phyloP scores from a whole-genome alignment of 2,888 invertebrate species.

The Leucoma salicis region DNA sequence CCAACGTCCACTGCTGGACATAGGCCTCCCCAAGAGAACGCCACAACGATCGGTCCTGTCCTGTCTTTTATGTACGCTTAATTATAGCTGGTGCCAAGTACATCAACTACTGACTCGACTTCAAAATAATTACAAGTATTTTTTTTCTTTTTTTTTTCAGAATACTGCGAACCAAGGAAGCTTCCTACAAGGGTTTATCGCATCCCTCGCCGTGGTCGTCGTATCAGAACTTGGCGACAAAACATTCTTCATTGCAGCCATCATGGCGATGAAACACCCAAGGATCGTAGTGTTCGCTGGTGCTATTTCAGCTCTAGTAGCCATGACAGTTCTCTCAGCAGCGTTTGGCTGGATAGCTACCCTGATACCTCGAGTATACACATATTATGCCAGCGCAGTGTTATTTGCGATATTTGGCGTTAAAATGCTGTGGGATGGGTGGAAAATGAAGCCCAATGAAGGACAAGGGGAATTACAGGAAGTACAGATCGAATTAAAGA shows the following conservation, averaged over 20 bases:
- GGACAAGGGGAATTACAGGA: slow-evolving; percentile 98
- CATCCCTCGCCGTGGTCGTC: slow-evolving; percentile 96
- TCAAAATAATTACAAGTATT: no score
- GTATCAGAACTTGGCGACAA: slow-evolving; percentile 99
- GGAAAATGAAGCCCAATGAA: slow-evolving; percentile 95
- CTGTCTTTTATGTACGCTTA: no score
- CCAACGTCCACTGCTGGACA: no score
- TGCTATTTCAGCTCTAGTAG: slow-evolving; percentile 94
- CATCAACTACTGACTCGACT: no score
- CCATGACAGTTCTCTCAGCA: slow-evolving; percentile 98
- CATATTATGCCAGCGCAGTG: slow-evolving; percentile 96
- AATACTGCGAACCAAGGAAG: slow-evolving; percentile 82
- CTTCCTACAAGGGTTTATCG: slow-evolving; percentile 96
- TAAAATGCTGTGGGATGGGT: slow-evolving; percentile 98
- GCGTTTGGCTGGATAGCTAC: slow-evolving; percentile 97
- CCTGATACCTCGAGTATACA: slow-evolving; percentile 94
- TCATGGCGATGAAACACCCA: slow-evolving; percentile 99
- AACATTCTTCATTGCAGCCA: slow-evolving; percentile 99
- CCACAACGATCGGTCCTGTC: no score
- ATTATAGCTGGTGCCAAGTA: no score
- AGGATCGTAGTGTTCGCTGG: slow-evolving; percentile 95
- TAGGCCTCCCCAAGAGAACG: no score
- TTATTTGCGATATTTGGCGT: slow-evolving; percentile 98
- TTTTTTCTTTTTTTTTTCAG: slow-evolving; percentile 57
- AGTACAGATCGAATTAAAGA: slow-evolving; percentile 96